phyloP scores from a whole-genome alignment of 2,888 invertebrate genomes.

The Xestoiulus laeticollis region DNA sequence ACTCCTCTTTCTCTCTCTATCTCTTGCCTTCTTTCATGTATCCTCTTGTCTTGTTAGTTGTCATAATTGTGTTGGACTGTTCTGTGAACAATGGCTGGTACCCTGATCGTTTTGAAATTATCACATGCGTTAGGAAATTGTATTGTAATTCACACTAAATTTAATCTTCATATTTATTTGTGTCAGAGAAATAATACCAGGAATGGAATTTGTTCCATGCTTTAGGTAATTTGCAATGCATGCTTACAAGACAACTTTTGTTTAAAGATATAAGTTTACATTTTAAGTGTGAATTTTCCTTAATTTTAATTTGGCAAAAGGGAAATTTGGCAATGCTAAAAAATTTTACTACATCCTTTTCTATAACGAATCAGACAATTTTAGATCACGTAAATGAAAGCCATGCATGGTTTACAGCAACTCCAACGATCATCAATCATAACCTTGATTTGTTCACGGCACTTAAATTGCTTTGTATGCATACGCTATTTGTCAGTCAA shows the following conservation, averaged over 20 bases:
- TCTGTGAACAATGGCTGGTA: not conserved
- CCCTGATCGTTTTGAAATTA: too few species aligned
- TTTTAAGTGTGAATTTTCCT: too few species aligned
- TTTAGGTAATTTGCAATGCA: too few species aligned
- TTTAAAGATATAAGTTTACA: too few species aligned
- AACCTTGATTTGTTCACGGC: not conserved
- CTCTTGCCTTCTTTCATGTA: slow-evolving; percentile 34
- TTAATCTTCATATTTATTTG: too few species aligned
- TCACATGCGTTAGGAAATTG: too few species aligned
- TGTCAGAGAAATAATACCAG: too few species aligned
- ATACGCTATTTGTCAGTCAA: not conserved
- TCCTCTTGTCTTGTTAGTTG: not conserved
- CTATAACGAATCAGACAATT: not conserved
- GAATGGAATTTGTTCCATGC: too few species aligned
- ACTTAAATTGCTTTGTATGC: not conserved
- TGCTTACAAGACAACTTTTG: too few species aligned
- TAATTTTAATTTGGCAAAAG: too few species aligned
- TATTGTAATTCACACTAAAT: too few species aligned
- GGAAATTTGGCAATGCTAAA: not conserved
- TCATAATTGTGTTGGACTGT: not conserved
- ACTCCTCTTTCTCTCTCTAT: slow-evolving; percentile 49
- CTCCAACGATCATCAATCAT: not conserved
- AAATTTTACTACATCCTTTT: not conserved
- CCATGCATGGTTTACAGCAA: slow-evolving; percentile 32
- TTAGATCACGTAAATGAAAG: not conserved